Percentiles rank a stretch among this genome's conserved stretches.
These are phyloP conservation scores for Heteromyza rotundicornis DNA, from an alignment of 2,888 invertebrate species.

Conservation along the genomic window DNA sequence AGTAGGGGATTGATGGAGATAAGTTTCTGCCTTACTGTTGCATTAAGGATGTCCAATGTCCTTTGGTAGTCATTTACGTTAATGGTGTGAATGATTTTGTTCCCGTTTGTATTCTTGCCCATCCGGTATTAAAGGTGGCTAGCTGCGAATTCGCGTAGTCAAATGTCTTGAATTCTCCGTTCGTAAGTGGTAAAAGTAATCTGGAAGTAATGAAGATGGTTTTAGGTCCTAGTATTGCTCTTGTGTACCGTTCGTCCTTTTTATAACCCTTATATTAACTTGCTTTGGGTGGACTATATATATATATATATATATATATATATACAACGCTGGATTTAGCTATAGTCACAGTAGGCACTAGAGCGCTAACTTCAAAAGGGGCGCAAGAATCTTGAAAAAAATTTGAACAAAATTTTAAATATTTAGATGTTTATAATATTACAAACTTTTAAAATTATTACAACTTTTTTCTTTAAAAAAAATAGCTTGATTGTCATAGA, in stretches of 20 bases:
- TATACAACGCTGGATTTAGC: no score
- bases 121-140: background rate
- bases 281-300: no score
- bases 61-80: constrained; percentile 9
- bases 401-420: no score
- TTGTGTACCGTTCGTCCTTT: constrained; percentile 5
- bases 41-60: constrained; percentile 5
- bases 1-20: constrained; percentile 6
- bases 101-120: constrained; percentile 4
- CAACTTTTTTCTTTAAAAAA: no score
- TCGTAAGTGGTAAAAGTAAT: constrained; percentile 7
- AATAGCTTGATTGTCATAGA: no score
- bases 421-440: no score
- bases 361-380: no score
- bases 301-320: no score
- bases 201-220: constrained; percentile 2
- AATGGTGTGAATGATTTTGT: constrained; percentile 5
- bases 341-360: no score
- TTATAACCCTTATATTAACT: constrained; percentile 7
- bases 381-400: no score
- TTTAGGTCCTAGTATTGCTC: constrained; percentile 4
- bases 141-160: constrained; percentile 7
- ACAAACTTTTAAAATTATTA: no score
- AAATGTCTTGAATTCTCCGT: constrained; percentile 10
- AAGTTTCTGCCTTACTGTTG: background rate